Evolutionary conservation across 2,113 vertebrate genomes (phyloP).

Genomic region (Holacanthus passer): DNA sequence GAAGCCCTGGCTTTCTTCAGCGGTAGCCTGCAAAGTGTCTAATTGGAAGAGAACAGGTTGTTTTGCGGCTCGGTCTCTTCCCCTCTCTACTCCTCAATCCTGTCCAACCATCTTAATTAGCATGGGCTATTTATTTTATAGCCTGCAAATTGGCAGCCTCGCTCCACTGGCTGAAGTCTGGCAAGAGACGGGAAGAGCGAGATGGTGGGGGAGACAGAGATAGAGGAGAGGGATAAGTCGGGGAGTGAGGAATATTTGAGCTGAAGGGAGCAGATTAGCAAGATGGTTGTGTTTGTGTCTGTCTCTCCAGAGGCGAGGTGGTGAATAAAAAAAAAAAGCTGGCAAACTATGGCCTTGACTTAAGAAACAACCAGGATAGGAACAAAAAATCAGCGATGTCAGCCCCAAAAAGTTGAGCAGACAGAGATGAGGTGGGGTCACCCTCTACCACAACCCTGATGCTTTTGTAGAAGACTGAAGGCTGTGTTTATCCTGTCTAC

Average conservation of each 20-base stretch:
- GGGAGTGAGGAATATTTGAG: slow-evolving; percentile 43
- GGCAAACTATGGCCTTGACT: neutral
- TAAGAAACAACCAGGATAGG: slow-evolving; percentile 10
- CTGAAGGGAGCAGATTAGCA: slow-evolving; percentile 44
- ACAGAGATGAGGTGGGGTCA: neutral
- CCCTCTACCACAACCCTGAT: neutral
- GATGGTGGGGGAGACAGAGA: slow-evolving; percentile 11
- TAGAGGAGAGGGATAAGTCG: slow-evolving; percentile 10
- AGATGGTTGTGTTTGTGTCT: slow-evolving; percentile 23
- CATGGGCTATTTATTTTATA: slow-evolving; percentile 82
- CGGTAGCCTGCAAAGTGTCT: slow-evolving; percentile 63
- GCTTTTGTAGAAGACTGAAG: neutral
- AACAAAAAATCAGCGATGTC: neutral
- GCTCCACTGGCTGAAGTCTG: slow-evolving; percentile 69
- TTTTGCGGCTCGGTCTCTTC: slow-evolving; percentile 67
- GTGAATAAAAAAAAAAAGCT: neutral
- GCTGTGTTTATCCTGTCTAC: slow-evolving; percentile 20
- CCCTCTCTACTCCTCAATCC: slow-evolving; percentile 61
- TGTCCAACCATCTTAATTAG: slow-evolving; percentile 81
- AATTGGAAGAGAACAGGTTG: slow-evolving; percentile 78
- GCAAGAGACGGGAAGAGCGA: slow-evolving; percentile 43
- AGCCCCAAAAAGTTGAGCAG: neutral
- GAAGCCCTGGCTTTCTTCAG: slow-evolving; percentile 50
- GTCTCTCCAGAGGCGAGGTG: slow-evolving; percentile 17
- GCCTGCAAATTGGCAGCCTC: slow-evolving; percentile 79